Evolutionary conservation across 2,797 vertebrate genomes (phyloP).

Genomic region (Ceyx erithaca): DNA sequence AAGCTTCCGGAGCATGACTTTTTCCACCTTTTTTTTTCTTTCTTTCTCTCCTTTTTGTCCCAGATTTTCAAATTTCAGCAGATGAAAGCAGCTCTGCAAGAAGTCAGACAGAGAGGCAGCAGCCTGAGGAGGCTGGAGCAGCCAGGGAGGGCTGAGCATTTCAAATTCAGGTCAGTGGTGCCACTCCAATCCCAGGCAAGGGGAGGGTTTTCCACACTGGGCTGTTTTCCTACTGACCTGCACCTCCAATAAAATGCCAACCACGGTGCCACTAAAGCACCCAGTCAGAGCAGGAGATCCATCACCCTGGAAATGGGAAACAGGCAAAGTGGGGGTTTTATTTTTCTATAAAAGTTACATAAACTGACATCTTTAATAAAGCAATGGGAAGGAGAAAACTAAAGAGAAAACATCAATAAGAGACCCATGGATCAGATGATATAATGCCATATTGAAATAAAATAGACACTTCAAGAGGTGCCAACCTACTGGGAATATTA

Average conservation of each 20-base stretch:
- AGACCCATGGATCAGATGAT: background rate
- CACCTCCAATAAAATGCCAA: accelerated
- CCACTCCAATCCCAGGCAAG: accelerated
- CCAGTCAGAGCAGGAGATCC: background rate
- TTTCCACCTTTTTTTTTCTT: background rate
- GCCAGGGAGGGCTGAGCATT: accelerated
- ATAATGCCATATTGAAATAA: background rate
- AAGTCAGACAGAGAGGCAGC: background rate
- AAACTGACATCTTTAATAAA: background rate
- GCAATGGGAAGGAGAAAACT: background rate
- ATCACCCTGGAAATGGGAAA: background rate
- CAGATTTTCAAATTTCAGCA: background rate
- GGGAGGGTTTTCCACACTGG: background rate
- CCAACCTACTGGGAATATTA: background rate
- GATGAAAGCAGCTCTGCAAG: background rate
- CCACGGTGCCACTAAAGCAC: background rate
- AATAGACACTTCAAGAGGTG: background rate
- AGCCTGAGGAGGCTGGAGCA: background rate
- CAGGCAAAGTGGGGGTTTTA: background rate
- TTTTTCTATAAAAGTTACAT: background rate
- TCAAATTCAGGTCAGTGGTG: slow-evolving; percentile 3
- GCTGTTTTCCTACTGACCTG: background rate
- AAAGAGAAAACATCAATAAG: background rate
- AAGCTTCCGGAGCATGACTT: background rate
- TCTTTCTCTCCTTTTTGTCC: background rate